Conservation (phyloP, 2,888 invertebrate species). For the Oligia fasciuncula region DNA sequence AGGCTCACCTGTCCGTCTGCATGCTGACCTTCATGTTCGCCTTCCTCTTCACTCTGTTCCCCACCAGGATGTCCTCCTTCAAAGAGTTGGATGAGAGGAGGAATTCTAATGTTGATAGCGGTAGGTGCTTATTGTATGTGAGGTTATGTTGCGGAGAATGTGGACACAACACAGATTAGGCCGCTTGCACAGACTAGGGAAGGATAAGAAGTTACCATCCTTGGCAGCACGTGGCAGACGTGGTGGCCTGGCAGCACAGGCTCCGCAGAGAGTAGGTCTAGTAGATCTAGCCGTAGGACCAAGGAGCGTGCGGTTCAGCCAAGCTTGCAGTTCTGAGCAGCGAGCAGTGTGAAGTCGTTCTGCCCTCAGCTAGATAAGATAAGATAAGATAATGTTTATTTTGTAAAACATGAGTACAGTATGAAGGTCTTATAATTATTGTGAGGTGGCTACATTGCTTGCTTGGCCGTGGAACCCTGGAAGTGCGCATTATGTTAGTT, state of each 20-base stretch:
- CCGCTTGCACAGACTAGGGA: not conserved
- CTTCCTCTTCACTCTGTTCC: slow-evolving; percentile 81
- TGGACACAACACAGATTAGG: not conserved
- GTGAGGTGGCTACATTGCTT: too few species aligned
- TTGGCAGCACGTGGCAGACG: not conserved
- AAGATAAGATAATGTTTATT: too few species aligned
- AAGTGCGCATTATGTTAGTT: not conserved
- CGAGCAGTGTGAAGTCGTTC: not conserved
- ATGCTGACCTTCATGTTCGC: slow-evolving; percentile 84
- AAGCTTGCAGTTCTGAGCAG: not conserved
- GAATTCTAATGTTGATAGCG: slow-evolving; percentile 55
- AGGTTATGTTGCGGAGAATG: not conserved
- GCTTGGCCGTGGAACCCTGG: not conserved
- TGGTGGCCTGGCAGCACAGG: not conserved
- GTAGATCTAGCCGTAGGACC: not conserved
- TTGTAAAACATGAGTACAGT: too few species aligned
- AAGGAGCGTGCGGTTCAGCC: not conserved
- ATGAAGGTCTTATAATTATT: too few species aligned
- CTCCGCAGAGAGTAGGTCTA: not conserved
- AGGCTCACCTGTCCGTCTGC: slow-evolving; percentile 80
- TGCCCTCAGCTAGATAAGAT: too few species aligned
- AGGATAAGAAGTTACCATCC: not conserved
- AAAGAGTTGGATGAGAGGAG: slow-evolving; percentile 64
- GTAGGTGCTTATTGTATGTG: slow-evolving; percentile 50
- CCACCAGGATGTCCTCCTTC: slow-evolving; percentile 75